Base-by-base conservation (phyloP, 2,888 invertebrate species). In the Protodeltote pygarga region DNA sequence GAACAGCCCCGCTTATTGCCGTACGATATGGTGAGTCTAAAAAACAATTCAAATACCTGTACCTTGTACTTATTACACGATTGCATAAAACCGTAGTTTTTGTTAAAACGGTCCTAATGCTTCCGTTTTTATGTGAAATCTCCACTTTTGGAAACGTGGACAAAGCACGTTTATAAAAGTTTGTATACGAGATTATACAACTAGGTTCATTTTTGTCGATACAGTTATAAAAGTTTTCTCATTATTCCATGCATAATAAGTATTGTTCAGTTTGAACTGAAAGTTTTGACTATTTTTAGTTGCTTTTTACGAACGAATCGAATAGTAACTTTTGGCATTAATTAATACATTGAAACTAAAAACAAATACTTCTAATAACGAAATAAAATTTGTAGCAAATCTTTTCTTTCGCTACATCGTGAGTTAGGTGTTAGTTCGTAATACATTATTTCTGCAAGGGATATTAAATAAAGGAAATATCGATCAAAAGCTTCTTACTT, bases 11-110 rank as follows among this genome's bases (percentile, higher is more conserved):
- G 79, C 98, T 98, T 73, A 99, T 97, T 41, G 97, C 96, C 39
- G 98, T 98, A 69, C 98, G 94, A 88, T 97, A 98, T 16, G 98
- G 98, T 0, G 99, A 99, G 89, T 97, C 98, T 97, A 69, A 72
- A n/a, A 73, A 64, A 64, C 39, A 39, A 57, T 53, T 51, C 15
- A 2, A 13, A 25, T 10, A 25, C 10, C n/a, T n/a, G n/a, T n/a
- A n/a, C n/a, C n/a, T n/a, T n/a, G n/a, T n/a, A n/a, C n/a, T n/a
- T n/a, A n/a, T n/a, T n/a, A n/a, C n/a, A n/a, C n/a, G n/a, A n/a
- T 17, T 11, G 23, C 11, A 15, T 16, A 14, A 17, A 5, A 29
- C n/a, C n/a, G 29, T 23, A 25, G 5, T 19, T 41, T 27, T 27
- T 14, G 9, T 20, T 41, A 15, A 15, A 28, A 14, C 9, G 5